Evolutionary conservation across 2,888 invertebrate genomes (phyloP).

Genomic region (Synanthedon tipuliformis): DNA sequence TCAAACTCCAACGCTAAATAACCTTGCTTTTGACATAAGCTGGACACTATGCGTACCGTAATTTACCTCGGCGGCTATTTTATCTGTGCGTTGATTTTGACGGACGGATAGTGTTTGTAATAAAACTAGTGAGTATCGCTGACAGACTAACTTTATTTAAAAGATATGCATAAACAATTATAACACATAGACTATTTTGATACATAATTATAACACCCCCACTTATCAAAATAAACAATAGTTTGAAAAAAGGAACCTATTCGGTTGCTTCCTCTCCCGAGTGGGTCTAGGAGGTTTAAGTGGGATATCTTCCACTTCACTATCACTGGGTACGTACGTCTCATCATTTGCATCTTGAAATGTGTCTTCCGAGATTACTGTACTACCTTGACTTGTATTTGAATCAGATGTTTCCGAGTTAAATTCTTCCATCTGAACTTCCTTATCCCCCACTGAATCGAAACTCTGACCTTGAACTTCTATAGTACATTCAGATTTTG

Average conservation of each 20-base stretch:
- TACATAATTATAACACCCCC: no score
- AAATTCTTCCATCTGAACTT: not conserved
- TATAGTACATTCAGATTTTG: not conserved
- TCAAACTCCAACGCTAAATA: no score
- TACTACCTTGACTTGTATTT: not conserved
- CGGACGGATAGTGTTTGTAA: no score
- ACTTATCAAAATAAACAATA: no score
- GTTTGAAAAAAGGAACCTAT: not conserved
- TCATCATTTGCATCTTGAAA: not conserved
- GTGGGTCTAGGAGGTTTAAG: not conserved
- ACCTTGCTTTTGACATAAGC: no score
- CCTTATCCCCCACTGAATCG: not conserved
- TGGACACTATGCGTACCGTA: no score
- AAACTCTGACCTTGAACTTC: not conserved
- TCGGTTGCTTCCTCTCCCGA: not conserved
- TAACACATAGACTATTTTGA: no score
- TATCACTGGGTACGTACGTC: not conserved
- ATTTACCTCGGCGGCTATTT: no score
- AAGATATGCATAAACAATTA: no score
- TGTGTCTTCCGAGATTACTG: not conserved
- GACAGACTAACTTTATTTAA: no score
- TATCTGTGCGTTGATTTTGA: no score
- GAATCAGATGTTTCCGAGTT: not conserved
- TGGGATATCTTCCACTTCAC: not conserved
- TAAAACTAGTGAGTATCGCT: no score